A percentile compares a stretch with the other conserved stretches of the same genome.
phyloP scores from a whole-genome alignment of 2,888 invertebrate species.

The Zelleria hepariella region DNA sequence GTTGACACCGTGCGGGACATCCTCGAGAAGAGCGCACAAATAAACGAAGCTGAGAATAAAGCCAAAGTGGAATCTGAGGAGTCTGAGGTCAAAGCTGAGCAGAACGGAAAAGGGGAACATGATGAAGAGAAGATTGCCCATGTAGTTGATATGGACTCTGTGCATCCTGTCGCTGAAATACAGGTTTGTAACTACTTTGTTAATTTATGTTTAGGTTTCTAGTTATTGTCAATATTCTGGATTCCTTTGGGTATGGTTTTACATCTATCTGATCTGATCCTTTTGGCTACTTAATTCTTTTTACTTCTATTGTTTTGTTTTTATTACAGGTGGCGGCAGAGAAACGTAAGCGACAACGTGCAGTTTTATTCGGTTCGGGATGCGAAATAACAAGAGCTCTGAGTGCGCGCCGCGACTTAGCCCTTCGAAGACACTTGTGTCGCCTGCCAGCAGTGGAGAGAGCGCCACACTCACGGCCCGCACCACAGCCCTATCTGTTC shows the following conservation, averaged over 20 bases:
- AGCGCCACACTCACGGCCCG: conserved; percentile 57
- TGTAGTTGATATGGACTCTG: conserved; percentile 31
- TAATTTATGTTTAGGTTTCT: neutral
- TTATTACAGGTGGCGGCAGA: conserved; percentile 72
- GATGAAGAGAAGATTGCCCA: conserved; percentile 13
- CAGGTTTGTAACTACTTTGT: conserved; percentile 34
- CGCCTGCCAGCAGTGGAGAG: conserved; percentile 76
- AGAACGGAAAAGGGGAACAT: conserved; percentile 39
- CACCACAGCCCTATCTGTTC: conserved; percentile 59
- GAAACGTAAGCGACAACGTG: conserved; percentile 73
- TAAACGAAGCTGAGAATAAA: conserved; percentile 35
- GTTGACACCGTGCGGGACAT: conserved; percentile 53
- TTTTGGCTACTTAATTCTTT: conserved; percentile 8
- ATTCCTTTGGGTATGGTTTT: too few relatives aligned
- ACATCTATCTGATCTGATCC: too few relatives aligned
- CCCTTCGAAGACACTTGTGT: conserved; percentile 79
- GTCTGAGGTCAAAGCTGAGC: conserved; percentile 20
- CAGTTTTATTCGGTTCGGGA: conserved; percentile 79
- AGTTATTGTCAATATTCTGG: too few relatives aligned
- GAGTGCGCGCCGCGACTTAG: conserved; percentile 84
- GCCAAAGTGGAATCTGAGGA: neutral
- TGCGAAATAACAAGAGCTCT: conserved; percentile 83
- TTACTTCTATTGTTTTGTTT: conserved; percentile 5
- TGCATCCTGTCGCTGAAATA: conserved; percentile 71
- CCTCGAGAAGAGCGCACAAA: conserved; percentile 42